phyloP scores from a whole-genome alignment of 64 coral and sea anemone genomes.

The Montipora cactus region DNA sequence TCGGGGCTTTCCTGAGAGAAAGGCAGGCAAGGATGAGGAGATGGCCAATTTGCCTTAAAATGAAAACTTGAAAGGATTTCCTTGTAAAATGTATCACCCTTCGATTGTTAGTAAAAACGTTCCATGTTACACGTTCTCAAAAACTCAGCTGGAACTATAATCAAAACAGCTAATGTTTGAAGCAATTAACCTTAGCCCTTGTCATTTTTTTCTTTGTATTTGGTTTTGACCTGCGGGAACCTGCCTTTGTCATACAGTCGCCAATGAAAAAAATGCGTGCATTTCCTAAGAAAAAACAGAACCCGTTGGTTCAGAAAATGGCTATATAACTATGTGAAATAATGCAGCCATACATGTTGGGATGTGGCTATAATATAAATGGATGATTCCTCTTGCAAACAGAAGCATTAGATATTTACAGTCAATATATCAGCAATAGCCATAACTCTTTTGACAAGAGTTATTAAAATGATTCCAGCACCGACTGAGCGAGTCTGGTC shows the following conservation, averaged over 20 bases:
- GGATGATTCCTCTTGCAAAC: no score
- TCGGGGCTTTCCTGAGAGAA: no score
- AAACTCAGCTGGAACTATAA: no score
- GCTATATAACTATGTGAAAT: neutral
- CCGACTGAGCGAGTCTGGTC: neutral
- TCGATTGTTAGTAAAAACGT: no score
- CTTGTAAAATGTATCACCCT: no score
- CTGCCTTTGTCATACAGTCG: neutral
- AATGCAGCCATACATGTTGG: neutral
- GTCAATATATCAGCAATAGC: no score
- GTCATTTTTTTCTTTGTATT: neutral
- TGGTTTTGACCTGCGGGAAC: neutral
- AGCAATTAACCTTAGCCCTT: neutral
- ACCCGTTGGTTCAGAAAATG: neutral
- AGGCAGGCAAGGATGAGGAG: no score
- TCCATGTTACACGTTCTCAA: no score
- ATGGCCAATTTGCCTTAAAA: no score
- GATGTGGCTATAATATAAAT: neutral
- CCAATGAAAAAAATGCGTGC: neutral
- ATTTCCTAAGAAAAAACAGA: neutral
- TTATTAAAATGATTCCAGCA: neutral
- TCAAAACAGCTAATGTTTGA: no score
- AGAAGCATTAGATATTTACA: no score
- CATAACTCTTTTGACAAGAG: neutral
- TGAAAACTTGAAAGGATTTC: no score